phyloP scores from a whole-genome alignment of 2,888 invertebrate species.

The Lydus trimaculatus region DNA sequence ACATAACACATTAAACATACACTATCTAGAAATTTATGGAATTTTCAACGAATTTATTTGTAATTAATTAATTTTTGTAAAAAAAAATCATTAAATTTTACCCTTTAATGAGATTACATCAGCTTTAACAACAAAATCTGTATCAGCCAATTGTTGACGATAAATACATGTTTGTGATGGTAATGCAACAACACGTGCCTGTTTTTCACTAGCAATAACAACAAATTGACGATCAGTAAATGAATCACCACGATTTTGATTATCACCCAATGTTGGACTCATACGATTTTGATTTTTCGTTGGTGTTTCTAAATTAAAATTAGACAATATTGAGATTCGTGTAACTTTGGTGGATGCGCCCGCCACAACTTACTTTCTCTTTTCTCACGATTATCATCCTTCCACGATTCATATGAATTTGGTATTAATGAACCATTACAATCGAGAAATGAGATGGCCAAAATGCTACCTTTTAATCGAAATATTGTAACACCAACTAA shows the following conservation, averaged over 20 bases:
- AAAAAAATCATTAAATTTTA: too few relatives aligned
- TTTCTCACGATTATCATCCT: conserved; percentile 79
- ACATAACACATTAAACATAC: conserved; percentile 94
- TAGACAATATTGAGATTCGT: background rate
- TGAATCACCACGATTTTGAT: conserved; percentile 60
- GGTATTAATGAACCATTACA: conserved; percentile 92
- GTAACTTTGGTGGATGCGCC: background rate
- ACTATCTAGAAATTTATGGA: conserved; percentile 77
- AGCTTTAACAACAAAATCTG: conserved; percentile 92
- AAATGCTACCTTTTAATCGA: conserved; percentile 93
- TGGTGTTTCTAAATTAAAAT: conserved; percentile 63
- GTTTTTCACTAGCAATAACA: conserved; percentile 93
- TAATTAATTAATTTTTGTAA: too few relatives aligned
- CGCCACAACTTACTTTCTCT: conserved; percentile 56
- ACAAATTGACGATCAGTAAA: conserved; percentile 89
- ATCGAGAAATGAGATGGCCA: conserved; percentile 96
- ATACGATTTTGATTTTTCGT: conserved; percentile 75
- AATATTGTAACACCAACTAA: conserved; percentile 97
- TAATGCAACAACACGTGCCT: conserved; percentile 91
- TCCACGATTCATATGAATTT: conserved; percentile 91
- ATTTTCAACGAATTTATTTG: background rate
- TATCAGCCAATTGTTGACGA: conserved; percentile 90
- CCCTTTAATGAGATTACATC: conserved; percentile 93
- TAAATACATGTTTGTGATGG: conserved; percentile 96
- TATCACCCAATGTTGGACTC: conserved; percentile 75